Evolutionary conservation across 2,888 invertebrate species (phyloP), one percentile per base, ranked within the genome.

Genomic region (Cerceris ruficornis): DNA sequence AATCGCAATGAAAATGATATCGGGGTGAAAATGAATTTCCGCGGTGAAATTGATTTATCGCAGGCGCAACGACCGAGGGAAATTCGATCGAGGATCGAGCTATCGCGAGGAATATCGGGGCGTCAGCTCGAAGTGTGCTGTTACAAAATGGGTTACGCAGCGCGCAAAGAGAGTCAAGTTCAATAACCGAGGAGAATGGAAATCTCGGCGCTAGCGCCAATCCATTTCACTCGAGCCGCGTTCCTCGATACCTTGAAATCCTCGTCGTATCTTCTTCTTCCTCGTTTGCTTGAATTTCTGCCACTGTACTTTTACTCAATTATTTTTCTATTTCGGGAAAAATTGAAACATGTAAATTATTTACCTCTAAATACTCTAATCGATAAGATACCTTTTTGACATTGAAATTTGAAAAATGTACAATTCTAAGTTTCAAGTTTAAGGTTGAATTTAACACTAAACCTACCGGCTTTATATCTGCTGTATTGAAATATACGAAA

Each of bases 71-170:
- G 28, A 28, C n/a, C 41, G 59, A 11, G 8, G 46, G 46, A 46
- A 46, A 46, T 46, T 8, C 11, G 8, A 46, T 8, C 8, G 46
- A 11, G 46, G 11, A 46, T 8, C 8, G 11, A 46, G 8, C 11
- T 11, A 11, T 46, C 9, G 9, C 14, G 61, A 61, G 50, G 57
- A 42, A 42, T 28, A 15, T 28, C 41, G 50, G 59, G 39, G 41
- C 67, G 62, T 41, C 46, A 65, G 86, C 88, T 88, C 88, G 89
- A 91, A 92, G 91, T 91, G 90, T 91, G 91, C 92, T 92, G 88
- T 92, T 92, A 92, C 91, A 92, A 92, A 92, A 92, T 92, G 89
- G 92, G 92, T 92, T 92, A 92, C 89, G 92, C 91, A 89, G 90
- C 90, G 89, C 89, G 88, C 88, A 87, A 89, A 89, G 91, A 90